phyloP scores from a whole-genome alignment of 2,888 invertebrate species.

The Neria commutata region DNA sequence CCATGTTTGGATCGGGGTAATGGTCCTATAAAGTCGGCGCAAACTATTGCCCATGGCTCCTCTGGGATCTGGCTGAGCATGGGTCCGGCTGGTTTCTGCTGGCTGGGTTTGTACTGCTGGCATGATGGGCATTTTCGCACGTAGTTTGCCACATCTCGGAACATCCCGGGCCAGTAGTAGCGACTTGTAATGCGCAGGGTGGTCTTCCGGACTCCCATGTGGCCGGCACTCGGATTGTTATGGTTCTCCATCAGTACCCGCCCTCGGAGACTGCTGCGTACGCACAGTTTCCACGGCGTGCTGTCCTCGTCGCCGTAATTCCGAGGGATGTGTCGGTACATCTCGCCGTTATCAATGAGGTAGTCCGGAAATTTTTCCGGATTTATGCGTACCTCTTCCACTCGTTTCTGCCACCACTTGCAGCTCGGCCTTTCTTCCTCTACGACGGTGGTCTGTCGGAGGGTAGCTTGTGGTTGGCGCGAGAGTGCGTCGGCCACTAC shows the following conservation, averaged over 20 bases:
- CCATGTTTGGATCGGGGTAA: conserved; percentile 15
- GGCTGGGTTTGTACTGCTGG: neutral
- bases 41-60: neutral
- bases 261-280: neutral
- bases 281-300: neutral
- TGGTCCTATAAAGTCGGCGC: too few species aligned
- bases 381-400: neutral
- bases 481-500: conserved; percentile 6
- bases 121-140: conserved; percentile 2
- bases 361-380: neutral
- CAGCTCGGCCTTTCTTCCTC: neutral
- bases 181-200: neutral
- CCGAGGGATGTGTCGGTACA: conserved; percentile 9
- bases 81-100: neutral
- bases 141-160: neutral
- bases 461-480: neutral
- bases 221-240: too few species aligned
- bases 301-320: neutral
- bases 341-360: neutral
- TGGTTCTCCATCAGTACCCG: neutral
- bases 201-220: conserved; percentile 10
- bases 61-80: neutral
- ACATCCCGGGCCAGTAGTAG: conserved; percentile 15
- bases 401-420: neutral
- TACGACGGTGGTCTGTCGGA: neutral